A percentile compares a stretch with the other conserved stretches of the same genome.
These are phyloP conservation scores for Apteryx owenii DNA, from an alignment of 2,113 vertebrate species.

Conservation along the genomic window DNA sequence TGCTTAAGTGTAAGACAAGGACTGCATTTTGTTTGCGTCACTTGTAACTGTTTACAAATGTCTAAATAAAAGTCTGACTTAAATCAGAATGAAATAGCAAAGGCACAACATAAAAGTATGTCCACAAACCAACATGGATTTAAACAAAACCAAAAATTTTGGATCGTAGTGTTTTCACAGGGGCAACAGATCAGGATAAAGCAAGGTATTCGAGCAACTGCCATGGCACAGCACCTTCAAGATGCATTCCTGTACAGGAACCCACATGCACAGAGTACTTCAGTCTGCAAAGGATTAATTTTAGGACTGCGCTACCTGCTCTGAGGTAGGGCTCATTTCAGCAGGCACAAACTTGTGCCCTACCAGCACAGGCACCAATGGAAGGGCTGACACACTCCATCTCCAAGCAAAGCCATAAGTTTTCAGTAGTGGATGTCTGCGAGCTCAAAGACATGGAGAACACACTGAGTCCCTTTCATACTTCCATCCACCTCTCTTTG, in stretches of 20 bases:
- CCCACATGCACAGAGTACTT: rapidly evolving
- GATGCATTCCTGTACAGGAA: neutral
- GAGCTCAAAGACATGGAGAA: neutral
- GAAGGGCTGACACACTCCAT: neutral
- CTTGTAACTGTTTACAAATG: neutral
- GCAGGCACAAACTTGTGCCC: neutral
- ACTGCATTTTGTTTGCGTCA: neutral
- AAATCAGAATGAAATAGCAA: neutral
- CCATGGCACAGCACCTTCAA: neutral
- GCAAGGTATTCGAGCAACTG: neutral
- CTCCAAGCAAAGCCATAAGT: neutral
- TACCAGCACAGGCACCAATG: rapidly evolving
- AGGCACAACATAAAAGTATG: neutral
- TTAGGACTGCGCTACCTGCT: rapidly evolving
- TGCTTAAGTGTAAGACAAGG: neutral
- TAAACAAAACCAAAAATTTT: neutral
- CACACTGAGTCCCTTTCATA: neutral
- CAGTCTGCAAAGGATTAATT: neutral
- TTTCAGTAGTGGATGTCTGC: rapidly evolving
- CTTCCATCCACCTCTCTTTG: neutral
- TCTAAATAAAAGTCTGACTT: neutral
- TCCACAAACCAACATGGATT: neutral
- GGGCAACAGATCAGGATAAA: neutral
- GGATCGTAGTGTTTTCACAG: neutral
- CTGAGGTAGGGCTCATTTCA: neutral